A percentile compares a stretch with the other conserved stretches of the same genome.
These are phyloP conservation scores for Caenorhabditis becei DNA, from an alignment of 2,888 invertebrate genomes.

Conservation along the genomic window DNA sequence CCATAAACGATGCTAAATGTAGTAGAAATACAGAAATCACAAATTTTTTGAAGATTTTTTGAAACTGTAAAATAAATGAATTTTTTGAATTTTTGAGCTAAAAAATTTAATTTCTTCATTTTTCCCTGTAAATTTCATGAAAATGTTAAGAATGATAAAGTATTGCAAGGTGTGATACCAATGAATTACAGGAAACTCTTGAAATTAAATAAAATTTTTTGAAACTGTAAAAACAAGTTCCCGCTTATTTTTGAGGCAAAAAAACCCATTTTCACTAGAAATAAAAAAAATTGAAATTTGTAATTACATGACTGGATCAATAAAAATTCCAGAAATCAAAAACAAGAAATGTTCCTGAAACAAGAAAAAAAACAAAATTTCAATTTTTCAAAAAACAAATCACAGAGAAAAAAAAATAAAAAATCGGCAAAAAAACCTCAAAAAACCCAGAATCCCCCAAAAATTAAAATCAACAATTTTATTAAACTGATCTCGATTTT, in stretches of 20 bases:
- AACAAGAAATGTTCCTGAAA: too few relatives aligned
- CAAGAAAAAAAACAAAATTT: background rate
- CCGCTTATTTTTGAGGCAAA: background rate
- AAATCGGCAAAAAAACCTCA: background rate
- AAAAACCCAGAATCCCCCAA: slow-evolving; percentile 7
- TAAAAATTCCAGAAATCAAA: too few relatives aligned
- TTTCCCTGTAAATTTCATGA: background rate
- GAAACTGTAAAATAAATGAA: too few relatives aligned
- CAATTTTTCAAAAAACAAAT: background rate
- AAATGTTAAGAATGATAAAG: too few relatives aligned
- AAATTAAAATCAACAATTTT: background rate
- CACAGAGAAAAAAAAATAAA: background rate
- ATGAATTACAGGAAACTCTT: too few relatives aligned
- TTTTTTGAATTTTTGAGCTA: too few relatives aligned
- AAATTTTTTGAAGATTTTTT: too few relatives aligned
- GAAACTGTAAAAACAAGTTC: slow-evolving; percentile 3
- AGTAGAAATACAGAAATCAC: too few relatives aligned
- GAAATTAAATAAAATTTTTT: background rate
- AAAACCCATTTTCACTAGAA: slow-evolving; percentile 2
- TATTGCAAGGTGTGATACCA: too few relatives aligned
- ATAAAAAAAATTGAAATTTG: too few relatives aligned
- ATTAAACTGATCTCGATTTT: background rate
- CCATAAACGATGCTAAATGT: too few relatives aligned
- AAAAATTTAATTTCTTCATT: too few relatives aligned
- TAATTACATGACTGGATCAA: background rate